phyloP scores from a whole-genome alignment of 2,113 vertebrate species.

The Poicephalus gulielmi region DNA sequence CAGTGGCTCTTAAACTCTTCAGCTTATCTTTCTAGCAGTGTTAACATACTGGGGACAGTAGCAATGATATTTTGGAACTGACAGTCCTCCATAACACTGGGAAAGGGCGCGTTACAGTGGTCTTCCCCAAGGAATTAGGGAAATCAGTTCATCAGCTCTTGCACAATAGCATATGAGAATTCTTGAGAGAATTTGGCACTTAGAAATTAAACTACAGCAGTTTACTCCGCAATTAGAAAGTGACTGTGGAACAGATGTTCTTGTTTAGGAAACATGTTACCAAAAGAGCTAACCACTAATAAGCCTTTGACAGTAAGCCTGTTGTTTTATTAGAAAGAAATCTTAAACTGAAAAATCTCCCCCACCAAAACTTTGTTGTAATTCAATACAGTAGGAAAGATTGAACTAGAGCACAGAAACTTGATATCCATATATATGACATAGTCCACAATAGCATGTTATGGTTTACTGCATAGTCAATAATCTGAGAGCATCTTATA shows the following conservation, averaged over 20 bases:
- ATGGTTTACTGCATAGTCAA: neutral
- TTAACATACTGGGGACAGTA: neutral
- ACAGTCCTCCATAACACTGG: neutral
- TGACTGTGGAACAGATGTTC: constrained; percentile 56
- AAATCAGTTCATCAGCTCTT: constrained; percentile 21
- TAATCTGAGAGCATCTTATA: neutral
- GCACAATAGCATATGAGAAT: constrained; percentile 23
- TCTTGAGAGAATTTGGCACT: constrained; percentile 65
- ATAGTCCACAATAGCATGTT: neutral
- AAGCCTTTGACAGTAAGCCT: constrained; percentile 48
- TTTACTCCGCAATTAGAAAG: constrained; percentile 54
- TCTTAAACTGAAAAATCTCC: constrained; percentile 21
- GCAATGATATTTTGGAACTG: neutral
- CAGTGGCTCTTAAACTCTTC: neutral
- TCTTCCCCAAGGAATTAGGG: neutral
- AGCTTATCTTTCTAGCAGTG: neutral
- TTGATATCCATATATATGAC: neutral
- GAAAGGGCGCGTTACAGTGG: neutral
- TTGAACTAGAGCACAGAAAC: constrained; percentile 26
- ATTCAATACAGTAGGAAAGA: neutral
- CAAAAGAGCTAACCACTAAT: constrained; percentile 63
- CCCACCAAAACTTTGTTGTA: neutral
- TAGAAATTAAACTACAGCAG: constrained; percentile 64
- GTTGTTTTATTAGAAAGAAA: constrained; percentile 49
- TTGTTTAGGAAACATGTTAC: constrained; percentile 59